Evolutionary conservation across 2,888 invertebrate genomes (phyloP).

Genomic region (Choreutis nemorana): DNA sequence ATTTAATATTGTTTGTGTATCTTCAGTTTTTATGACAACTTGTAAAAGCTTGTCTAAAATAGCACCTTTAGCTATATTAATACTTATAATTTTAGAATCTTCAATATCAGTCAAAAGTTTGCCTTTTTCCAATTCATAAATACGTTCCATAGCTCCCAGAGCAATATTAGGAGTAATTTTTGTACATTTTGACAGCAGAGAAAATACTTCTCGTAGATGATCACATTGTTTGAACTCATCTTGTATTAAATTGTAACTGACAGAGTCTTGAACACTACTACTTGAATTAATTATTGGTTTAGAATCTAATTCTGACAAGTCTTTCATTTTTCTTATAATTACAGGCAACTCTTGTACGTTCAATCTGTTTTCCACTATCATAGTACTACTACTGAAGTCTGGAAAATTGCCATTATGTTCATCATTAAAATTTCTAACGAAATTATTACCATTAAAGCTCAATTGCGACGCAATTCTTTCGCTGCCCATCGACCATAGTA

Average conservation of each 20-base stretch:
- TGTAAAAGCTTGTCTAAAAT: slow-evolving; percentile 51
- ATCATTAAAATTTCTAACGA: slow-evolving; percentile 28
- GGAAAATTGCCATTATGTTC: slow-evolving; percentile 28
- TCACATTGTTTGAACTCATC: slow-evolving; percentile 52
- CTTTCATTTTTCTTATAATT: slow-evolving; percentile 62
- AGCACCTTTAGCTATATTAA: slow-evolving; percentile 48
- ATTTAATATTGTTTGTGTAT: slow-evolving; percentile 51
- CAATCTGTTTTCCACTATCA: slow-evolving; percentile 72
- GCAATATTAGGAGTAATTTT: slow-evolving; percentile 60
- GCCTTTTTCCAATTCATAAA: slow-evolving; percentile 46
- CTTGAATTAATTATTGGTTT: slow-evolving; percentile 16
- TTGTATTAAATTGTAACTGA: slow-evolving; percentile 44
- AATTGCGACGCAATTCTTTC: slow-evolving; percentile 15
- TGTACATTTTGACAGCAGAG: slow-evolving; percentile 51
- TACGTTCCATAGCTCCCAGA: slow-evolving; percentile 54
- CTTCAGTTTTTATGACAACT: slow-evolving; percentile 52
- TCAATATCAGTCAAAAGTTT: slow-evolving; percentile 21
- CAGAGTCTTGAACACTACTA: slow-evolving; percentile 25
- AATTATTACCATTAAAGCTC: slow-evolving; percentile 6
- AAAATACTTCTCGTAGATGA: slow-evolving; percentile 49
- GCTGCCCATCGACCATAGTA: too few species aligned
- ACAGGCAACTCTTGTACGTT: slow-evolving; percentile 74
- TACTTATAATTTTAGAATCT: slow-evolving; percentile 23
- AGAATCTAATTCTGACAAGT: slow-evolving; percentile 36
- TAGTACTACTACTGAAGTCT: slow-evolving; percentile 50